These are phyloP conservation scores for Xiphophorus maculatus DNA, from an alignment of 2,113 vertebrate species.

Conservation along the genomic window DNA sequence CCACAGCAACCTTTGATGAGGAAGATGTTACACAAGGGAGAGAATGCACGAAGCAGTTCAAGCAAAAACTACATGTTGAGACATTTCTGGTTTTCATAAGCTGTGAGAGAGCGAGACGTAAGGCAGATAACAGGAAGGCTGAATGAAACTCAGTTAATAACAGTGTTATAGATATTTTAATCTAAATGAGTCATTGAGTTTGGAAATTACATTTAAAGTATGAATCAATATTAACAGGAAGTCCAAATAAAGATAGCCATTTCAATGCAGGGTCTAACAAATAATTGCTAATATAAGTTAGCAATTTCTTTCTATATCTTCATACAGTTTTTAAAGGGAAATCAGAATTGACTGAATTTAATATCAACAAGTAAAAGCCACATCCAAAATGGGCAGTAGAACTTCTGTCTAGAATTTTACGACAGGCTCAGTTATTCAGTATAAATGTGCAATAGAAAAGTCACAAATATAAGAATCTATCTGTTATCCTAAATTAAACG, in stretches of 20 bases:
- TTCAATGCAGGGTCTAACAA: not conserved
- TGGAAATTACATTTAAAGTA: not conserved
- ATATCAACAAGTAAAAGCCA: not conserved
- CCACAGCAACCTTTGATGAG: not conserved
- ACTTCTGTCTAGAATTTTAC: not conserved
- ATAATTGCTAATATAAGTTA: not conserved
- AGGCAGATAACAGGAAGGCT: not conserved
- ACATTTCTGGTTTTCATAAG: not conserved
- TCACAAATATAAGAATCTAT: not conserved
- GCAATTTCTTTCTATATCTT: no score
- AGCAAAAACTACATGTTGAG: not conserved
- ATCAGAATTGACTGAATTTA: no score
- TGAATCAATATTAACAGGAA: not conserved
- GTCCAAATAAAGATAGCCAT: not conserved
- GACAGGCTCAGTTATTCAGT: no score
- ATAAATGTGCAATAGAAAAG: not conserved
- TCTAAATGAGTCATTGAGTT: not conserved
- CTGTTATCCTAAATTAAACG: no score
- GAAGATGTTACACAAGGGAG: no score
- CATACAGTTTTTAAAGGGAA: no score
- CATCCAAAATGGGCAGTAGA: not conserved
- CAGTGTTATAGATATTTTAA: not conserved
- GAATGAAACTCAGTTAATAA: not conserved
- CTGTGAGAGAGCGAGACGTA: not conserved
- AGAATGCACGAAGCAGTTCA: no score